phyloP scores from a whole-genome alignment of 2,888 invertebrate species.

The Uropetala carovei region DNA sequence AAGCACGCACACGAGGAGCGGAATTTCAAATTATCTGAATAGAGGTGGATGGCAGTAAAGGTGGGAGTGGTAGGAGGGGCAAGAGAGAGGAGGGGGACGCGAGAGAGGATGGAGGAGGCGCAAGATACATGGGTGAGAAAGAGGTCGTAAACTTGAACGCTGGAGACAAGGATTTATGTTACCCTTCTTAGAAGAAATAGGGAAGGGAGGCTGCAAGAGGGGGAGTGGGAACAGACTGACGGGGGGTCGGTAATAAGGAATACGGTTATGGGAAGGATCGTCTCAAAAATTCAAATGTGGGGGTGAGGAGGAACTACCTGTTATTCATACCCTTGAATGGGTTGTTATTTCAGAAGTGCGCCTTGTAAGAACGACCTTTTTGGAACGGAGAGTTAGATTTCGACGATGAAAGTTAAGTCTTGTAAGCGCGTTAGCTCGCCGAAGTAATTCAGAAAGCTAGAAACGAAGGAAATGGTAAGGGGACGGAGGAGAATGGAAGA shows the following conservation, averaged over 20 bases:
- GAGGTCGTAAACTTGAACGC: conserved; percentile 61
- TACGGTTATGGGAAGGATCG: conserved; percentile 50
- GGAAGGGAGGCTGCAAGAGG: not conserved
- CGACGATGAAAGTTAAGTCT: not conserved
- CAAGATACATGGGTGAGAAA: conserved; percentile 60
- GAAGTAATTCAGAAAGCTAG: not conserved
- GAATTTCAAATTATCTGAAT: conserved; percentile 60
- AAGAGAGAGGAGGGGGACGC: not conserved
- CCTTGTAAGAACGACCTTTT: not conserved
- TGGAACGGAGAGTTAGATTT: not conserved
- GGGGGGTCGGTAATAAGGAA: not conserved
- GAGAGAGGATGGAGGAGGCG: conserved; percentile 8
- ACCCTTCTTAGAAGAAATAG: conserved; percentile 35
- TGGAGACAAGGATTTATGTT: conserved; percentile 61
- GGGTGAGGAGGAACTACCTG: not conserved
- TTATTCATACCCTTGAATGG: conserved; percentile 17
- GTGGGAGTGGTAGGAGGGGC: not conserved
- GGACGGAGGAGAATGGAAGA: not conserved
- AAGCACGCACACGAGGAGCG: conserved; percentile 28
- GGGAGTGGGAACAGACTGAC: not conserved
- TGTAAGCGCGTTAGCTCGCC: not conserved
- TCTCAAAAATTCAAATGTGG: conserved; percentile 53
- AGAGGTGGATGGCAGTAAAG: conserved; percentile 58
- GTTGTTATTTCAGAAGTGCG: not conserved
- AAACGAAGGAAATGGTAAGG: not conserved